Evolutionary conservation across 2,797 vertebrate genomes (phyloP).

Genomic region (Platalea minor): DNA sequence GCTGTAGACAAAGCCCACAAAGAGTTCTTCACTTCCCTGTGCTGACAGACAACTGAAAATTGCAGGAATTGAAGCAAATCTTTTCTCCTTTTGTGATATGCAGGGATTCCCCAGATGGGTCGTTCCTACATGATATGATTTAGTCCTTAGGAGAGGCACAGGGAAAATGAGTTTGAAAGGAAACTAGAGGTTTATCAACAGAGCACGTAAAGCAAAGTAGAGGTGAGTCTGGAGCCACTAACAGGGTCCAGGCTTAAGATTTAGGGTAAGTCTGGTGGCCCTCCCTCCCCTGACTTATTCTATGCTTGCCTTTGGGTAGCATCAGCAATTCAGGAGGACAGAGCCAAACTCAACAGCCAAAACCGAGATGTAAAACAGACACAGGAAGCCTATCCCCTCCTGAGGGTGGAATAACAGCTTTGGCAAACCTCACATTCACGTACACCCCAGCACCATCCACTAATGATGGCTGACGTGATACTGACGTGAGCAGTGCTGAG

Average conservation of each 20-base stretch:
- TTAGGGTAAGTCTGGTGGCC: neutral
- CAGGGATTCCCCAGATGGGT: neutral
- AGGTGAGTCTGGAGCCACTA: neutral
- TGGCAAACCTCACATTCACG: neutral
- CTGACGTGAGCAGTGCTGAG: rapidly evolving
- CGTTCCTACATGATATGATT: rapidly evolving
- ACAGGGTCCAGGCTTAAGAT: neutral
- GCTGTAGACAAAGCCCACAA: neutral
- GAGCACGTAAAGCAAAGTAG: neutral
- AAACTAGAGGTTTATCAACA: neutral
- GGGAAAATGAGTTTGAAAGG: neutral
- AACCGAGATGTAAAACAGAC: neutral
- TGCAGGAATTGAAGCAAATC: neutral
- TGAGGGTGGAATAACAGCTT: neutral
- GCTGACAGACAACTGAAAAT: neutral
- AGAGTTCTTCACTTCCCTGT: neutral
- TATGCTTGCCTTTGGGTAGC: neutral
- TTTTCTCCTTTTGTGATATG: neutral
- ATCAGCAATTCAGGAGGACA: neutral
- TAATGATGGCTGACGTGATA: neutral
- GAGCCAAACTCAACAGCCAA: neutral
- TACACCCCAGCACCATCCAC: neutral
- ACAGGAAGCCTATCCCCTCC: neutral
- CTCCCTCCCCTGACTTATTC: neutral
- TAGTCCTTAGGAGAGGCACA: neutral